Evolutionary conservation across 2,888 invertebrate genomes (phyloP).

Genomic region (Podabrus alpinus): DNA sequence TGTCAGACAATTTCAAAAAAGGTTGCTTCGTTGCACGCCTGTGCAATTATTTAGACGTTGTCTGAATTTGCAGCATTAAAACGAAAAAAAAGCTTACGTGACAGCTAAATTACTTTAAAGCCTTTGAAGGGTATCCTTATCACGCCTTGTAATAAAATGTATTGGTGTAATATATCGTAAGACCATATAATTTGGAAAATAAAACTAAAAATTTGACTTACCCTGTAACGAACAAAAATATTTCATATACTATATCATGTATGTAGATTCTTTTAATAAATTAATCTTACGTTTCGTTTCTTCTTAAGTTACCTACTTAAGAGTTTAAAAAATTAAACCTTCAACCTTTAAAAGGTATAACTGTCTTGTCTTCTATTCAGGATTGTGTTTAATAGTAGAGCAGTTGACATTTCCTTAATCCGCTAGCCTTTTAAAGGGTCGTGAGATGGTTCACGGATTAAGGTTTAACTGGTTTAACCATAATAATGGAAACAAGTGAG

Average conservation of each 20-base stretch:
- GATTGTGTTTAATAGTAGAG: not conserved
- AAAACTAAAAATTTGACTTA: not conserved
- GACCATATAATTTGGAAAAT: not conserved
- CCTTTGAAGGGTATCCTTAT: not conserved
- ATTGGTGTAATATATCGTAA: not conserved
- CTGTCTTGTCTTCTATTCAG: not conserved
- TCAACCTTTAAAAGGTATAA: not conserved
- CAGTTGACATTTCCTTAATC: not conserved
- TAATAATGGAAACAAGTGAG: not conserved
- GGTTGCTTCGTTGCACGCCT: conserved; percentile 10
- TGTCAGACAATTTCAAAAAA: not conserved
- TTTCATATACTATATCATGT: not conserved
- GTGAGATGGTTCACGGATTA: not conserved
- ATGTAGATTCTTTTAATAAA: not conserved
- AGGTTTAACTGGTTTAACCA: not conserved
- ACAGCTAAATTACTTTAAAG: conserved; percentile 1
- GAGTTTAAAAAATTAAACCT: not conserved
- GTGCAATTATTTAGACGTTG: conserved; percentile 8
- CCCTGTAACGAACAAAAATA: not conserved
- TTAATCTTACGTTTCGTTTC: not conserved
- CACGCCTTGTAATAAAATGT: not conserved
- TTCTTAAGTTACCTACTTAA: not conserved
- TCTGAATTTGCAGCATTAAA: conserved; percentile 1
- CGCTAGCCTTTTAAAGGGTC: not conserved
- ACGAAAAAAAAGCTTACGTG: not conserved